Conservation (phyloP, 2,888 invertebrate species). For the Resseliella maxima region DNA sequence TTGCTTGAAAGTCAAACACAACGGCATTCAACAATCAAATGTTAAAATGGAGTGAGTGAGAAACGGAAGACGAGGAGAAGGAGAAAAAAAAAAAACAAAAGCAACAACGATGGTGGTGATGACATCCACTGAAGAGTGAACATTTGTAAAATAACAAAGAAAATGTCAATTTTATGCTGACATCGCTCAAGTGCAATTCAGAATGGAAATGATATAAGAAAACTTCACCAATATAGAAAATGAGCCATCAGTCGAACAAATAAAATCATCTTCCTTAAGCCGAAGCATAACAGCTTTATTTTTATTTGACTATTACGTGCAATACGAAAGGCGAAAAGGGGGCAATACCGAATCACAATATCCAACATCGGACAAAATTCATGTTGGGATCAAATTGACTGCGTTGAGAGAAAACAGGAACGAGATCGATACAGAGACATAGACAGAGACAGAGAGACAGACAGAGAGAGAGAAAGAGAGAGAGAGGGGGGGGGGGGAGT, state of each 20-base stretch:
- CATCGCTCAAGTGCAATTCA: constrained; percentile 53
- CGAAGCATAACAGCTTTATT: constrained; percentile 45
- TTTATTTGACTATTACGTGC: constrained; percentile 45
- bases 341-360: background rate
- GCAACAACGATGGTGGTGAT: constrained; percentile 19
- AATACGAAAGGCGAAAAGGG: background rate
- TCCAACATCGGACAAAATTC: background rate
- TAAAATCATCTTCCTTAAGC: constrained; percentile 33
- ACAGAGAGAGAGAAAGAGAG: background rate
- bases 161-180: constrained; percentile 53
- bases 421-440: background rate
- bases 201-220: constrained; percentile 36
- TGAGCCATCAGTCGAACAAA: constrained; percentile 48
- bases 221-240: constrained; percentile 48
- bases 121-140: constrained; percentile 47
- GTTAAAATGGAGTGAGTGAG: background rate
- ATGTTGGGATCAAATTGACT: background rate
- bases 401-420: background rate
- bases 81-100: background rate
- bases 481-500: no score
- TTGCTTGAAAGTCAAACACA: background rate
- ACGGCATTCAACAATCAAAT: background rate
- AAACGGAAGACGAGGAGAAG: background rate
- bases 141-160: constrained; percentile 53
- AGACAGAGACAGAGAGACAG: background rate